Conservation (phyloP, 2,888 invertebrate species). For the Linyphia triangularis region DNA sequence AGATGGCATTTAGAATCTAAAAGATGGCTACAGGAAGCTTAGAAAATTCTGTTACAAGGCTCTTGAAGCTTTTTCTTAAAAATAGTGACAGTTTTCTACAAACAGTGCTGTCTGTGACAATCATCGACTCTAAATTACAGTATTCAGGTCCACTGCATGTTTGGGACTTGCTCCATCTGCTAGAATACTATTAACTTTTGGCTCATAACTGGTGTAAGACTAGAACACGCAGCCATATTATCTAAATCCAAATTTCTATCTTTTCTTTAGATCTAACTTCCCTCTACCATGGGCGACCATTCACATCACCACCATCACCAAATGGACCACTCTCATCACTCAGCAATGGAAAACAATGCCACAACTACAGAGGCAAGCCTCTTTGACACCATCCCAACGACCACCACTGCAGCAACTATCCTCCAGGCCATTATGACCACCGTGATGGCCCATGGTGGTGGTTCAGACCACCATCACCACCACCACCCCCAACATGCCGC, state of each 20-base stretch:
- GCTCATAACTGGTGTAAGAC: too few relatives aligned
- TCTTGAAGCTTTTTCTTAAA: too few relatives aligned
- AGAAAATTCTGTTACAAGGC: too few relatives aligned
- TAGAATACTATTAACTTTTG: too few relatives aligned
- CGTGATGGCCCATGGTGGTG: conserved; percentile 21
- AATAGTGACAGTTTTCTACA: neutral
- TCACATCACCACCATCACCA: conserved; percentile 49
- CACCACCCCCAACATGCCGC: neutral
- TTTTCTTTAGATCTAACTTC: neutral
- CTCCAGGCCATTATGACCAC: conserved; percentile 64
- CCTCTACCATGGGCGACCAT: conserved; percentile 43
- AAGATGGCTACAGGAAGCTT: too few relatives aligned
- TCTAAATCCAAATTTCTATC: neutral
- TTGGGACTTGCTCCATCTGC: too few relatives aligned
- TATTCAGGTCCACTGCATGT: neutral
- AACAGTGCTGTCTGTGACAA: neutral
- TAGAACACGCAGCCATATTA: too few relatives aligned
- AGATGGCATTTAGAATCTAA: too few relatives aligned
- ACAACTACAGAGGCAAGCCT: neutral
- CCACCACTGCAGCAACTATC: conserved; percentile 48
- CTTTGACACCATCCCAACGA: neutral
- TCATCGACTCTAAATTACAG: neutral
- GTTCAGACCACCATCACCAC: conserved; percentile 2
- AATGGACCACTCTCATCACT: neutral
- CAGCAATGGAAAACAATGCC: conserved; percentile 16